These are phyloP conservation scores for Syndactyla subalaris DNA, from an alignment of 2,797 vertebrate genomes.

Conservation along the genomic window DNA sequence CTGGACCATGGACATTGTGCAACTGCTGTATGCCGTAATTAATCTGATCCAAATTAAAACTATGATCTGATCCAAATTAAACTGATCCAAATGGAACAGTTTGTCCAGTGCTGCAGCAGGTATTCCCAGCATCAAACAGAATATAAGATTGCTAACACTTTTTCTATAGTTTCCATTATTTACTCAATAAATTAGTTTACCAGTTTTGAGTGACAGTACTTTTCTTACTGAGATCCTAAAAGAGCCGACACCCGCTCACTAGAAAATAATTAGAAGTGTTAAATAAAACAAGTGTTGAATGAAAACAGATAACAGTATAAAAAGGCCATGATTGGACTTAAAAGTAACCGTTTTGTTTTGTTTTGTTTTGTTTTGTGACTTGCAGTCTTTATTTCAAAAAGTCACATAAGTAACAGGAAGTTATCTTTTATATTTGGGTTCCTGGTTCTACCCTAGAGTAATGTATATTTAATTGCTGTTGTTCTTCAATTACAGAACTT, in stretches of 20 bases:
- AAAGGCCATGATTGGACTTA: not conserved
- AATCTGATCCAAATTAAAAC: too few relatives aligned
- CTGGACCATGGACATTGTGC: not conserved
- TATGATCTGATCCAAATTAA: not conserved
- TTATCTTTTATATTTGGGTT: not conserved
- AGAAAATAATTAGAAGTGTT: not conserved
- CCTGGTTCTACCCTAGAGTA: not conserved
- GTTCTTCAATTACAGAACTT: not conserved
- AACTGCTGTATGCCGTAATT: not conserved
- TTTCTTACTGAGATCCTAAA: not conserved
- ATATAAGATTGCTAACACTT: not conserved
- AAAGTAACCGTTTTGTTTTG: not conserved
- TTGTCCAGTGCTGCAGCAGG: not conserved
- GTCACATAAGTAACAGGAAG: not conserved
- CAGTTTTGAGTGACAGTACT: not conserved
- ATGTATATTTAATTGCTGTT: not conserved
- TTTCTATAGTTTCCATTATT: not conserved
- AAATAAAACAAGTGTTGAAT: not conserved
- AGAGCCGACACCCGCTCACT: accelerated
- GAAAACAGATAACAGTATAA: not conserved
- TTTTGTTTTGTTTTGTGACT: not conserved
- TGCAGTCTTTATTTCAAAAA: not conserved
- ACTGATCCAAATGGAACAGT: not conserved
- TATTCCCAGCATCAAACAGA: not conserved
- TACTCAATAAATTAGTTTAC: not conserved